A percentile compares a stretch with the other conserved stretches of the same genome.
These are phyloP conservation scores for Leucophenga maculata DNA, from an alignment of 2,888 invertebrate species.

Conservation along the genomic window DNA sequence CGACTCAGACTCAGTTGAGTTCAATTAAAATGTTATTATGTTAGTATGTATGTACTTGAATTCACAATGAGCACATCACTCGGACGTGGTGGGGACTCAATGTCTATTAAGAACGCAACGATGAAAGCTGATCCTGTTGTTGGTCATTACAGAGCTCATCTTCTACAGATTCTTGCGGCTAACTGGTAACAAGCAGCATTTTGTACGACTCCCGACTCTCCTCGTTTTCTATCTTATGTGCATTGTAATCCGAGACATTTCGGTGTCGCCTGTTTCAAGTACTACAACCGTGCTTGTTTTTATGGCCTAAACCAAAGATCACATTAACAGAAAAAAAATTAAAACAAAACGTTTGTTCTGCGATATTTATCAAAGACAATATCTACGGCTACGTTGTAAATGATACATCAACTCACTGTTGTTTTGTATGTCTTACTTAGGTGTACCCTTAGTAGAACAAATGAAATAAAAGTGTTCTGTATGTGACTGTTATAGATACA, in stretches of 20 bases:
- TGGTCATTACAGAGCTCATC: background rate
- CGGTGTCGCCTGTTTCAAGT: constrained; percentile 9
- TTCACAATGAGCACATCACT: no score
- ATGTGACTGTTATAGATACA: no score
- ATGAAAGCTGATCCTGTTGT: constrained; percentile 60
- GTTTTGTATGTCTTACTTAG: background rate
- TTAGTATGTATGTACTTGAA: constrained; percentile 21
- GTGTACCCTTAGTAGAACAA: no score
- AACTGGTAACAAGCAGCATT: constrained; percentile 16
- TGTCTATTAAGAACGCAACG: constrained; percentile 47
- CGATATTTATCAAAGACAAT: constrained; percentile 10
- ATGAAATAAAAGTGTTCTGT: no score
- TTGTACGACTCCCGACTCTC: background rate
- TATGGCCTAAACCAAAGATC: constrained; percentile 5
- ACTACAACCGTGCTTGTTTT: background rate
- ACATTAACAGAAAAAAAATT: background rate
- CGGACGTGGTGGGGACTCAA: constrained; percentile 54
- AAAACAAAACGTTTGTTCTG: constrained; percentile 9
- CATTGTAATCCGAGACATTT: constrained; percentile 26
- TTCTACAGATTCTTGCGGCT: constrained; percentile 10
- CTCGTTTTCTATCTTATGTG: background rate
- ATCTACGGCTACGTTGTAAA: background rate
- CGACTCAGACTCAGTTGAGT: constrained; percentile 31
- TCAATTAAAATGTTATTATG: constrained; percentile 30
- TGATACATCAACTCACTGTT: constrained; percentile 14